Evolutionary conservation across 2,797 vertebrate species (phyloP), one percentile per base, ranked within the genome.

Genomic region (Coregonus sp.): DNA sequence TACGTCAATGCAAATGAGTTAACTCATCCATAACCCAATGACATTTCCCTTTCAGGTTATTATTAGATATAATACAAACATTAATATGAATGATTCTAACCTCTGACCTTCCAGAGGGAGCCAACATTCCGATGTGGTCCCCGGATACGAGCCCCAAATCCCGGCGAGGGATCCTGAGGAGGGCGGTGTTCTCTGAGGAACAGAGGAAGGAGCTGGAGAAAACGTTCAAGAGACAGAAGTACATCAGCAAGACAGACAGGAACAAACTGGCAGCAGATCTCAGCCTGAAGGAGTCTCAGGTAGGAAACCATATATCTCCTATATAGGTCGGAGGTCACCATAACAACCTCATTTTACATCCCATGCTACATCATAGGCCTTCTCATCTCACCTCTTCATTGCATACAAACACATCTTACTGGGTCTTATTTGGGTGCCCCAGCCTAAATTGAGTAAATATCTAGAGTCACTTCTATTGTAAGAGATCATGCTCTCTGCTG

Each of bases 191-290:
- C 93, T 98, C 97, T 0, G 97, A 99, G 82, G 96, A 98, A 68
- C 98, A 99, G 92, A 95, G 98, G 80, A 98, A 96, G 86, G 95
- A 97, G 86, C 94, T 99, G 89, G 98, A 99, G 93, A 97, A 92
- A 92, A 99, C 96, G 83, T 99, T 99, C 89, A 93, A 96, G 84
- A 96, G 96, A 86, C 98, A 99, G 92, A 99, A 99, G 85, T 99
- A 99, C 85, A 99, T 99, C 93, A 98, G 97, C 92, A 99, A 99
- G 90, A 96, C 94, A 61, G 98, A 99, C 87, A 92, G 97, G 77
- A 98, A 97, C 92, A 97, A 97, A 89, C 93, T 99, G 79, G 97
- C 98, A 67, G 88, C 95, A 76, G 96, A 91, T 80, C 95, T 99
- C 82, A 94, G 95, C 78, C 93, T 99, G 67, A 99, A 99, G 85